Evolutionary conservation across 1,140 invertebrate species (phyloP).

Genomic region (Adelges cooleyi): DNA sequence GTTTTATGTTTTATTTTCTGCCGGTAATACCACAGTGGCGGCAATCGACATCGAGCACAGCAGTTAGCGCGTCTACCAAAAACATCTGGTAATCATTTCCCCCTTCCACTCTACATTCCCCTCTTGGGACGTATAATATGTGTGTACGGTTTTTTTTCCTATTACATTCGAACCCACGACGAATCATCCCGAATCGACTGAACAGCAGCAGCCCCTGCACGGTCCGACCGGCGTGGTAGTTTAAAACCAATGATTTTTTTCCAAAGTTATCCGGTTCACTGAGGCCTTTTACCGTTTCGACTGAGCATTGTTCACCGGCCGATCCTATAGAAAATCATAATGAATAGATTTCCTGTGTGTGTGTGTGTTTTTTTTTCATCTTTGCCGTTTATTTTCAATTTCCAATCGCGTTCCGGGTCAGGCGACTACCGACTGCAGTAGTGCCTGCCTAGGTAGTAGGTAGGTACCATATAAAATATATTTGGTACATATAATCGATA

Average conservation of each 20-base stretch:
- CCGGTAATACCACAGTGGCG: neutral
- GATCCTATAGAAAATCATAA: neutral
- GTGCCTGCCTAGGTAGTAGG: no score
- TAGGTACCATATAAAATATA: no score
- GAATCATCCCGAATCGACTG: slow-evolving; percentile 10
- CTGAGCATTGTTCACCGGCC: neutral
- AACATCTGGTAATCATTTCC: slow-evolving; percentile 5
- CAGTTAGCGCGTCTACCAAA: neutral
- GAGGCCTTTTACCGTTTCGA: slow-evolving; percentile 24
- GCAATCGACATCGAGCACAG: neutral
- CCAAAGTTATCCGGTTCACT: slow-evolving; percentile 12
- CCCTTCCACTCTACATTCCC: neutral
- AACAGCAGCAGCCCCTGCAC: neutral
- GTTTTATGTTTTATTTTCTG: neutral
- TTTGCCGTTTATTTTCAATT: neutral
- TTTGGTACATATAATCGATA: no score
- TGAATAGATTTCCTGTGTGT: slow-evolving; percentile 16
- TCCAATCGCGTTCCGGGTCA: neutral
- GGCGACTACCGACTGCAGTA: no score
- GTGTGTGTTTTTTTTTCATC: neutral
- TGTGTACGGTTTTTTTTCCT: neutral
- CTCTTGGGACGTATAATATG: no score
- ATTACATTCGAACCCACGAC: slow-evolving; percentile 10
- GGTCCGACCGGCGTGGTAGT: neutral
- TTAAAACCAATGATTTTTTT: neutral